Conservation (phyloP, 2,888 invertebrate species). For the Lochmaea crataegi region DNA sequence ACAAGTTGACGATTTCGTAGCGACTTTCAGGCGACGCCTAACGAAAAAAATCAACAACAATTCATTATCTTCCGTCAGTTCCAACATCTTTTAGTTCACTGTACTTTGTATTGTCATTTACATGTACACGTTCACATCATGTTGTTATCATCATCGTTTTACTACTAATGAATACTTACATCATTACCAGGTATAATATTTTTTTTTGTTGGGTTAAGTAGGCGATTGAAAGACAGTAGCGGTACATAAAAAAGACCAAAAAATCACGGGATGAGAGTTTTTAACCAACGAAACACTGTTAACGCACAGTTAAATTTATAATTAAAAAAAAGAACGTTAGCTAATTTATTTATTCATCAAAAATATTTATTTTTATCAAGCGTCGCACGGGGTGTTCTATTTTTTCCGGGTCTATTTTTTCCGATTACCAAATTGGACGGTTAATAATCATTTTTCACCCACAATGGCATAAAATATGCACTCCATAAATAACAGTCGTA, state of each 20-base stretch:
- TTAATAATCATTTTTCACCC: too few relatives aligned
- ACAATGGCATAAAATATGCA: too few relatives aligned
- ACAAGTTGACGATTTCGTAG: slow-evolving; percentile 18
- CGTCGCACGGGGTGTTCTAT: too few relatives aligned
- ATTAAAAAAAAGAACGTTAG: too few relatives aligned
- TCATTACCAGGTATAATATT: not conserved
- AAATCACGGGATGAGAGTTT: too few relatives aligned
- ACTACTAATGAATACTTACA: not conserved
- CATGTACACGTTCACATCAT: slow-evolving; percentile 17
- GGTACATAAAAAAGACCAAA: not conserved
- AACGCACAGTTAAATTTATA: too few relatives aligned
- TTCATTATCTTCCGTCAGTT: slow-evolving; percentile 35
- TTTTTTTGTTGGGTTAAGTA: not conserved
- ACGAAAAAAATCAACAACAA: slow-evolving; percentile 39
- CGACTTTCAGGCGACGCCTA: slow-evolving; percentile 28
- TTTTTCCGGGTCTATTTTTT: too few relatives aligned
- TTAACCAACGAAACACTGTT: too few relatives aligned
- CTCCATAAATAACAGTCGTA: too few relatives aligned
- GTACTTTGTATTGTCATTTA: slow-evolving; percentile 35
- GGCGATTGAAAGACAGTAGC: not conserved
- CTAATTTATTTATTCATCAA: too few relatives aligned
- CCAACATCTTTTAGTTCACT: slow-evolving; percentile 38
- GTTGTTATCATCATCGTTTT: slow-evolving; percentile 13
- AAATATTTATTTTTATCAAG: too few relatives aligned
- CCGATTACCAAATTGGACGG: too few relatives aligned